phyloP scores from a whole-genome alignment of 2,888 invertebrate species.

The Halictus ligatus region DNA sequence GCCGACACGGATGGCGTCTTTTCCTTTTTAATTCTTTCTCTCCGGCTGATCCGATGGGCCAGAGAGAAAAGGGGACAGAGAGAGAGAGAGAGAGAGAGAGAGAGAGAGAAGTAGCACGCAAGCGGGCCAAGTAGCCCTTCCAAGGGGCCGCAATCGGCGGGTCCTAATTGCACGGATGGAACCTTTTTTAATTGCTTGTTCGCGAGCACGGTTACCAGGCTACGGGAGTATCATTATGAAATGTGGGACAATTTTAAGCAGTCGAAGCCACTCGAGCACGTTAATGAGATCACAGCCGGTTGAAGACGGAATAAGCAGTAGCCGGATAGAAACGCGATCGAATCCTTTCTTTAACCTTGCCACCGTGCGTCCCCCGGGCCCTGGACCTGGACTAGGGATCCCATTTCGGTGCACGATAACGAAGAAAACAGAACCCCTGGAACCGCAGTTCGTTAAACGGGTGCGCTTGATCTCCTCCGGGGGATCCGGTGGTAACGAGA shows the following conservation, averaged over 20 bases:
- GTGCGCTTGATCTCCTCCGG: constrained; percentile 67
- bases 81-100: not conserved
- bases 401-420: constrained; percentile 33
- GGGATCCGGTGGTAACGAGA: constrained; percentile 60
- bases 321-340: constrained; percentile 48
- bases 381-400: not conserved
- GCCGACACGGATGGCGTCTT: not conserved
- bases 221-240: constrained; percentile 69
- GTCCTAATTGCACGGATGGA: constrained; percentile 62
- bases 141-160: constrained; percentile 18
- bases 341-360: constrained; percentile 13
- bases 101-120: not conserved
- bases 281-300: constrained; percentile 73
- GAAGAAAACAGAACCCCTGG: constrained; percentile 44
- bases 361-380: not conserved
- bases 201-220: constrained; percentile 54
- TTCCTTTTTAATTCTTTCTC: constrained; percentile 36
- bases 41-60: not conserved
- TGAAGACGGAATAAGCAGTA: constrained; percentile 57
- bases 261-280: constrained; percentile 58
- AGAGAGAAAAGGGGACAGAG: not conserved
- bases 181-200: constrained; percentile 68
- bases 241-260: constrained; percentile 68
- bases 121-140: constrained; percentile 52
- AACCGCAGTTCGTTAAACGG: constrained; percentile 74